Percentiles rank a stretch among this genome's conserved stretches.
These are phyloP conservation scores for Euplagia quadripunctaria DNA, from an alignment of 2,888 invertebrate species.

Conservation along the genomic window DNA sequence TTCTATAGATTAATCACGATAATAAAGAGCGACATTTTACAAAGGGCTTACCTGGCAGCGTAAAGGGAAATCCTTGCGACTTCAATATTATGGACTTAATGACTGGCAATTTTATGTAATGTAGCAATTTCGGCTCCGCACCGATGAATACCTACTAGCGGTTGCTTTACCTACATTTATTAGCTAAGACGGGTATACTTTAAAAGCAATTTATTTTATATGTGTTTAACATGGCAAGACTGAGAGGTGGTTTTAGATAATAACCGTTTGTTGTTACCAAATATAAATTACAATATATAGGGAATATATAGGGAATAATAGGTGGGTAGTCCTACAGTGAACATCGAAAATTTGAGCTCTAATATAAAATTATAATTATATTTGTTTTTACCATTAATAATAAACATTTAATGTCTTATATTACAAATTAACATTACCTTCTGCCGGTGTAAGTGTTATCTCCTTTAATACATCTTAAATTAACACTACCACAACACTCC, in stretches of 20 bases:
- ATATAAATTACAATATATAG: too few species aligned
- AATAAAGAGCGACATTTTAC: constrained; percentile 50
- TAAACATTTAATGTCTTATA: too few species aligned
- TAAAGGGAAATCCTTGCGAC: constrained; percentile 14
- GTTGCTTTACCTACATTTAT: constrained; percentile 5
- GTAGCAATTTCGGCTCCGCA: constrained; percentile 26
- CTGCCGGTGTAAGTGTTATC: too few species aligned
- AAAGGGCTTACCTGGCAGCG: constrained; percentile 32
- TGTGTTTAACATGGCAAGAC: background rate
- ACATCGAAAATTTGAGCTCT: too few species aligned
- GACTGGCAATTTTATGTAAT: constrained; percentile 44
- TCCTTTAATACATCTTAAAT: too few species aligned
- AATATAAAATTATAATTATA: too few species aligned
- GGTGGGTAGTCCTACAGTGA: too few species aligned
- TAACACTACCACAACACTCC: too few species aligned
- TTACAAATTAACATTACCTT: too few species aligned
- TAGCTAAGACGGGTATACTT: background rate
- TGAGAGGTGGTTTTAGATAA: background rate
- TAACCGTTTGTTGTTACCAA: too few species aligned
- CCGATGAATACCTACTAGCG: constrained; percentile 26
- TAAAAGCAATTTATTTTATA: background rate
- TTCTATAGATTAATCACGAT: constrained; percentile 45
- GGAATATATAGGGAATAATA: too few species aligned
- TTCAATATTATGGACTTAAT: constrained; percentile 43
- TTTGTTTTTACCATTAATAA: too few species aligned